Percentiles rank a stretch among this genome's conserved stretches.
These are phyloP conservation scores for Knipowitschia caucasica DNA, from an alignment of 2,797 vertebrate genomes.

Conservation along the genomic window DNA sequence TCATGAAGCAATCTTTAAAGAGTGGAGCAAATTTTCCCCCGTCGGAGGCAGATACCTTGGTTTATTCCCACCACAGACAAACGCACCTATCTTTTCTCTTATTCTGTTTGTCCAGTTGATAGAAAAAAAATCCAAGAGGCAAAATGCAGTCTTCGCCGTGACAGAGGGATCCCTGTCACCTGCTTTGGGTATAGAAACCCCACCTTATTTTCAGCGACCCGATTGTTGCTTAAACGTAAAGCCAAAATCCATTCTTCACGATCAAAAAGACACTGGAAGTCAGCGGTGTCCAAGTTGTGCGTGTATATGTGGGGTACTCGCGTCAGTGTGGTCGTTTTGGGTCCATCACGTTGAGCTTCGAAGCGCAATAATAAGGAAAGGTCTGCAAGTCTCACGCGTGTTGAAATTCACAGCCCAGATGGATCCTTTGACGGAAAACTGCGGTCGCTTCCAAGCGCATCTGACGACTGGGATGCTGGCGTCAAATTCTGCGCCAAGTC, in stretches of 20 bases:
- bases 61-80: slow-evolving; percentile 56
- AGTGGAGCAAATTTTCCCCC: slow-evolving; percentile 44
- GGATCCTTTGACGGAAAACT: slow-evolving; percentile 39
- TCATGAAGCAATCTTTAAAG: slow-evolving; percentile 38
- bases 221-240: slow-evolving; percentile 29
- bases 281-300: slow-evolving; percentile 39
- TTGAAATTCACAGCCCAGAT: slow-evolving; percentile 32
- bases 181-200: slow-evolving; percentile 60
- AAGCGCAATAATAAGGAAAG: slow-evolving; percentile 24
- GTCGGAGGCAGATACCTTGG: slow-evolving; percentile 26
- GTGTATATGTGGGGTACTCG: slow-evolving; percentile 25
- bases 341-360: slow-evolving; percentile 28
- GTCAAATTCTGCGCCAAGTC: slow-evolving; percentile 42
- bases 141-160: slow-evolving; percentile 47
- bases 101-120: slow-evolving; percentile 6
- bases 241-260: slow-evolving; percentile 23
- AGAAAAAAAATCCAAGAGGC: slow-evolving; percentile 53
- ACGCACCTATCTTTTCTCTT: slow-evolving; percentile 11
- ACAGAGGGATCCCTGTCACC: slow-evolving; percentile 44
- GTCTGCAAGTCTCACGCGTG: slow-evolving; percentile 31
- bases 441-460: slow-evolving; percentile 43
- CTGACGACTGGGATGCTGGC: slow-evolving; percentile 37
- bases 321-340: slow-evolving; percentile 36
- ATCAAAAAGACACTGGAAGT: slow-evolving; percentile 35
- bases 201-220: slow-evolving; percentile 69